Percentiles rank a stretch among this genome's conserved stretches.
These are phyloP conservation scores for Puffinus mauretanicus DNA, from an alignment of 2,113 vertebrate species.

Conservation along the genomic window DNA sequence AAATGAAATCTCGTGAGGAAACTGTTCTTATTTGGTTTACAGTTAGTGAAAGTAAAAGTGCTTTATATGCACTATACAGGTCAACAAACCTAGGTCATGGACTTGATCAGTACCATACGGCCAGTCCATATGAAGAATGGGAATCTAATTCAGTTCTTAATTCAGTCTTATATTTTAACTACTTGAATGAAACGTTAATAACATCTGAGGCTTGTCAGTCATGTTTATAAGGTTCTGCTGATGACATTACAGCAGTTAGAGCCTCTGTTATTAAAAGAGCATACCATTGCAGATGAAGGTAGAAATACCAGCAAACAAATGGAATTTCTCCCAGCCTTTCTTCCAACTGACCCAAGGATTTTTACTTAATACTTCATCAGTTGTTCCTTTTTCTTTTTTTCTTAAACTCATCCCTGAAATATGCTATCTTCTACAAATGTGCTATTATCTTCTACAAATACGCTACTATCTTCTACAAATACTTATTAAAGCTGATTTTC, in stretches of 20 bases:
- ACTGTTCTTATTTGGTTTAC: not conserved
- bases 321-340: not conserved
- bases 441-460: not conserved
- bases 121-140: not conserved
- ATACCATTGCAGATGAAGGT: not conserved
- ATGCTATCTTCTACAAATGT: not conserved
- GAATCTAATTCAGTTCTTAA: not conserved
- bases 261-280: not conserved
- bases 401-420: not conserved
- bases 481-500: not conserved
- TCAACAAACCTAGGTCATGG: accelerated
- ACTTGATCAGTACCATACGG: not conserved
- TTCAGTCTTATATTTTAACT: not conserved
- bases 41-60: not conserved
- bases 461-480: not conserved
- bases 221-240: constrained; percentile 40
- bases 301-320: constrained; percentile 19
- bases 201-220: constrained; percentile 18
- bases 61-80: not conserved
- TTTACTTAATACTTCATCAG: not conserved
- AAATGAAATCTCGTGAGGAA: not conserved
- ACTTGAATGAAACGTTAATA: not conserved
- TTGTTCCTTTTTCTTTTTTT: not conserved
- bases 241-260: not conserved
- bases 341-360: not conserved